Percentiles rank a stretch among this genome's conserved stretches.
These are phyloP conservation scores for Chelidonichthys spinosus DNA, from an alignment of 2,797 vertebrate genomes.

Conservation along the genomic window DNA sequence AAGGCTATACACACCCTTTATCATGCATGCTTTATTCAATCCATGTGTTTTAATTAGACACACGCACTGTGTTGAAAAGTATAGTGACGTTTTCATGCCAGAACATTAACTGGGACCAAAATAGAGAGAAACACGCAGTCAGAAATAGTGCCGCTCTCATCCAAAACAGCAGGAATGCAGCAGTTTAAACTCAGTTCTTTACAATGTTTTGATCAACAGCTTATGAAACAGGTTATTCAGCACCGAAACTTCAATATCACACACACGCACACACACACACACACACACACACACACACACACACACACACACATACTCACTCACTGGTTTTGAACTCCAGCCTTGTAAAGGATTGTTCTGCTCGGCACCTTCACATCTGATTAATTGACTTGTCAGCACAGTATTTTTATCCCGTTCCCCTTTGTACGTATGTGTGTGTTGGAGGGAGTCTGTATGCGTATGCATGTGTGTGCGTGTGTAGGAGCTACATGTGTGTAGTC, in stretches of 20 bases:
- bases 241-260: slow-evolving; percentile 42
- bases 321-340: slow-evolving; percentile 76
- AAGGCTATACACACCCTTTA: background rate
- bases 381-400: slow-evolving; percentile 92
- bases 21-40: slow-evolving; percentile 1
- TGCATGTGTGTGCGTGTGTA: slow-evolving; percentile 15
- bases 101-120: slow-evolving; percentile 16
- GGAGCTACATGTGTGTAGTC: slow-evolving; percentile 72
- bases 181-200: slow-evolving; percentile 42
- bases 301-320: slow-evolving; percentile 18
- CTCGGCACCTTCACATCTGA: slow-evolving; percentile 89
- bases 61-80: background rate
- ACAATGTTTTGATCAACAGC: slow-evolving; percentile 73
- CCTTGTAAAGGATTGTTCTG: slow-evolving; percentile 85
- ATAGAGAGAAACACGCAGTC: slow-evolving; percentile 5
- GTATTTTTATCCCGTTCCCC: slow-evolving; percentile 89
- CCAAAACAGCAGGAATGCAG: slow-evolving; percentile 24
- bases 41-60: slow-evolving; percentile 13
- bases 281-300: slow-evolving; percentile 35
- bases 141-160: slow-evolving; percentile 24
- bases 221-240: slow-evolving; percentile 71
- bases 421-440: slow-evolving; percentile 65
- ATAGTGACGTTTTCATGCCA: background rate
- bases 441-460: slow-evolving; percentile 14
- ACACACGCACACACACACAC: slow-evolving; percentile 30